Evolutionary conservation across 2,888 invertebrate genomes (phyloP).

Genomic region (Tribolium freemani): DNA sequence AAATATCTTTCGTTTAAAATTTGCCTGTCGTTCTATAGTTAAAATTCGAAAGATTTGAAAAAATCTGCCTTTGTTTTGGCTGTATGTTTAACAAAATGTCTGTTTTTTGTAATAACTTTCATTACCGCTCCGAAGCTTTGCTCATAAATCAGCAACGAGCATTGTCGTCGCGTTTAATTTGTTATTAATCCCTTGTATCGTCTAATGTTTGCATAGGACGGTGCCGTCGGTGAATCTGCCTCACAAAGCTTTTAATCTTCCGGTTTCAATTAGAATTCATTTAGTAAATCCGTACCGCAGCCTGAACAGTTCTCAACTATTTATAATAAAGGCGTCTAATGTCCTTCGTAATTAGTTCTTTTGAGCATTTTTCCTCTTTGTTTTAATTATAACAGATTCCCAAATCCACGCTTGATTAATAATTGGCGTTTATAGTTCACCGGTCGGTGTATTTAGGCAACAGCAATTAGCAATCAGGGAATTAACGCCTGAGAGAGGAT

Average conservation of each 20-base stretch:
- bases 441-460: conserved; percentile 18
- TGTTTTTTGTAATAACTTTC: neutral
- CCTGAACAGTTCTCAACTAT: conserved; percentile 5
- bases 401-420: conserved; percentile 8
- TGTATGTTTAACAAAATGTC: no score
- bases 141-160: conserved; percentile 8
- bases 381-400: neutral
- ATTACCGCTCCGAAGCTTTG: neutral
- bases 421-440: conserved; percentile 24
- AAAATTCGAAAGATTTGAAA: no score
- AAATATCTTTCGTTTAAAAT: no score
- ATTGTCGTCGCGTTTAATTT: conserved; percentile 23
- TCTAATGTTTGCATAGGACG: conserved; percentile 31
- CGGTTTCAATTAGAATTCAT: conserved; percentile 38
- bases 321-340: conserved; percentile 16
- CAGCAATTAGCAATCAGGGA: conserved; percentile 32
- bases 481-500: conserved; percentile 22
- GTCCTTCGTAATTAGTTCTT: neutral
- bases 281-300: conserved; percentile 27
- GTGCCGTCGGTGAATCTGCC: conserved; percentile 17
- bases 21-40: no score
- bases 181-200: conserved; percentile 30
- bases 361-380: neutral
- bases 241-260: conserved; percentile 40
- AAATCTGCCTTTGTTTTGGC: no score